Evolutionary conservation across 2,888 invertebrate genomes (phyloP), one percentile per base, ranked within the genome.

Genomic region (Chouioia cunea): DNA sequence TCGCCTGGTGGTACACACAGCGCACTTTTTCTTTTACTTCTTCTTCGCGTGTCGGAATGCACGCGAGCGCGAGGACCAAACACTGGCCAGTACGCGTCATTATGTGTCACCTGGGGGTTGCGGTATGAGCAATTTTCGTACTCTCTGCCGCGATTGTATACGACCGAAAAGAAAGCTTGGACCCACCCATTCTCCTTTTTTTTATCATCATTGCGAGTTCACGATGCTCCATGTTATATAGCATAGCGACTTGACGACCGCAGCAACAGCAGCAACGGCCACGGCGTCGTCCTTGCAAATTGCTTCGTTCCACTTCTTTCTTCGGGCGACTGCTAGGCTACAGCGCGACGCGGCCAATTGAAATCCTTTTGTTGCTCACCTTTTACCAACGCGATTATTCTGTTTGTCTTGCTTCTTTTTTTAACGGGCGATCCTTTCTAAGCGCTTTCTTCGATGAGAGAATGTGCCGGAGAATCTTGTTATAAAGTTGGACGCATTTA

Each of bases 11-110:
- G 82, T 16, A 48, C 6, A n/a, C n/a, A n/a, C 48, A 48, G 47
- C 66, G 27, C 15, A 18, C n/a, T 4, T 18, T 16, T 3, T 16
- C 48, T n/a, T 15, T 81, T 81, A 84, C 81, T 3, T 16, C 48
- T n/a, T 15, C 81, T 81, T 85, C 81, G 84, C 85, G 85, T 85
- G 85, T 78, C 77, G 79, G 84, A 83, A 85, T 85, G 81, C 77
- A 76, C 74, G 76, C 64, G 77, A 74, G 62, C 68, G 65, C 68
- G 67, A 65, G 68, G 36, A 36, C 36, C 36, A 36, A 53, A 43
- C 53, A 46, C 27, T 23, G 20, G 16, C 27, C 18, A 46, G 27
- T 36, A 3, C 43, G 18, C 57, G 60, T 77, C 74, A 82, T 82
- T 82, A 81, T 77, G 79, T 84, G 84, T 84, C 84, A 84, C 82